Percentiles rank a stretch among this genome's conserved stretches.
phyloP scores from a whole-genome alignment of 2,888 invertebrate species.

The Seira sanloemensis region DNA sequence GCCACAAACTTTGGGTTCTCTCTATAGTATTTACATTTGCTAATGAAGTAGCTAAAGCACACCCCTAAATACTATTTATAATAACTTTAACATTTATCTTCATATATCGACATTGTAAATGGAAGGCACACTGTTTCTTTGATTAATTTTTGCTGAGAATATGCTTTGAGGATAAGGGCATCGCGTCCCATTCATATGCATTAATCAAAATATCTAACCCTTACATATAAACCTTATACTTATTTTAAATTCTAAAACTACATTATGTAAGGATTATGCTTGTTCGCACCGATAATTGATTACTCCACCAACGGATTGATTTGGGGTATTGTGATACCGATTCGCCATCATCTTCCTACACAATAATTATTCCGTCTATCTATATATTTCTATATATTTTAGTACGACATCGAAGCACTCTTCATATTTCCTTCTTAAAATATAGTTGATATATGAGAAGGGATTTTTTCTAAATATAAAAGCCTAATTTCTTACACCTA shows the following conservation, averaged over 20 bases:
- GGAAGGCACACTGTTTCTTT: constrained; percentile 57
- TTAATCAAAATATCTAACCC: no score
- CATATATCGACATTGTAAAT: constrained; percentile 53
- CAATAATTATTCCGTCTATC: neutral
- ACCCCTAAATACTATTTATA: neutral
- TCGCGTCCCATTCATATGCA: neutral
- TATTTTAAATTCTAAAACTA: no score
- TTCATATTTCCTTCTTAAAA: no score
- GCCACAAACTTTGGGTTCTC: neutral
- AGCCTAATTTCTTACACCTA: no score
- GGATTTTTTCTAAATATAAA: no score
- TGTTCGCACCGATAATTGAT: neutral
- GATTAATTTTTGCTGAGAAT: constrained; percentile 44
- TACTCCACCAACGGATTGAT: neutral
- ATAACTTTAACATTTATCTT: neutral
- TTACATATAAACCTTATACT: no score
- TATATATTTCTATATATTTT: neutral
- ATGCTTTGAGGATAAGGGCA: constrained; percentile 33
- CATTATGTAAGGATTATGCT: neutral
- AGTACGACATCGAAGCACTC: neutral
- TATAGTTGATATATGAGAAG: no score
- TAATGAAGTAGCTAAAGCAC: no score
- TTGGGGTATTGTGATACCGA: neutral
- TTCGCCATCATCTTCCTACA: neutral
- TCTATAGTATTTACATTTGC: no score